A percentile compares a stretch with the other conserved stretches of the same genome.
Evolutionary conservation across 2,113 vertebrate genomes (phyloP).

Genomic region (Cyrtonyx montezumae): DNA sequence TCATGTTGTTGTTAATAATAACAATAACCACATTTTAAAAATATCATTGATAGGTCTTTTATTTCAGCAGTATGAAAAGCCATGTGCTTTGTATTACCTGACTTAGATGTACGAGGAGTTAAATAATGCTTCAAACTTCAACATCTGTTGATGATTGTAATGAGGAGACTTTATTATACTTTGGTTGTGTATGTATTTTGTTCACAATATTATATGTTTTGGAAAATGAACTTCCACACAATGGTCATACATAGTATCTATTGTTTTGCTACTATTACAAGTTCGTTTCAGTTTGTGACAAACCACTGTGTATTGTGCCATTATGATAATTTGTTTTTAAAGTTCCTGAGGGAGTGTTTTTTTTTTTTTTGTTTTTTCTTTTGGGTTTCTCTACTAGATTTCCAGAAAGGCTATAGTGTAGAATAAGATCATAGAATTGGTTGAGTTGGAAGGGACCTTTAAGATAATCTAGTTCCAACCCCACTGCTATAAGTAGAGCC

Average conservation of each 20-base stretch:
- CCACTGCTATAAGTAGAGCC: too few species aligned
- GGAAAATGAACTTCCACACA: background rate
- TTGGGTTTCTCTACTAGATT: background rate
- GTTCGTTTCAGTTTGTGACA: background rate
- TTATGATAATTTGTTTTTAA: background rate
- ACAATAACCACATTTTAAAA: background rate
- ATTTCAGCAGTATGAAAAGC: background rate
- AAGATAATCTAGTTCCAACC: too few species aligned
- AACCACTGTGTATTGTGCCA: rapidly evolving
- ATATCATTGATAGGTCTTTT: background rate
- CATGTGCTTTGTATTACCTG: background rate
- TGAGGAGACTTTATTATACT: background rate
- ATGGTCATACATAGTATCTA: background rate
- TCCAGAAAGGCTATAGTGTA: background rate
- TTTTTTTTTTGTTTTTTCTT: background rate
- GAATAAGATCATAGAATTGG: background rate
- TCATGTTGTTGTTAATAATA: rapidly evolving
- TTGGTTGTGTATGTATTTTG: background rate
- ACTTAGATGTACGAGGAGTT: background rate
- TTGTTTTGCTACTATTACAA: background rate
- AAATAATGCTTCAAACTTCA: background rate
- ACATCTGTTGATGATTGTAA: background rate
- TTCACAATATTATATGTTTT: rapidly evolving
- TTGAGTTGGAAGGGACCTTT: too few species aligned
- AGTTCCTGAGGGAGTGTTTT: background rate